Base-by-base conservation (phyloP, 2,888 invertebrate genomes). In the Tipula unca region DNA sequence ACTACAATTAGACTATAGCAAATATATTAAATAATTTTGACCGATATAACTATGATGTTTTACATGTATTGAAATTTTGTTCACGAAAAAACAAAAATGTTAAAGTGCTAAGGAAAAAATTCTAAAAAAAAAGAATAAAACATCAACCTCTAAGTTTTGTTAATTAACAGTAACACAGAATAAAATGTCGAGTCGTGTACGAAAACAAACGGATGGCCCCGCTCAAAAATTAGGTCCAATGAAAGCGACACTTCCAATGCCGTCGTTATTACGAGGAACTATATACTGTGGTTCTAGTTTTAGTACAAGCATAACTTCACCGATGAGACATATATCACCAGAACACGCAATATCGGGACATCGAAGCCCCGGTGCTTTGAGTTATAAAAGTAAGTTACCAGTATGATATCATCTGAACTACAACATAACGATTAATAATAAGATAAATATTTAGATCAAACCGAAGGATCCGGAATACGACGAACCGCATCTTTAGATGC, bases 401-500 rank as follows among this genome's bases (percentile, higher is more conserved):
- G 29, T 32, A n/a, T 25, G 3, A 4, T 36, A 85, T 20, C 3
- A 5, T 10, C 1, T 25, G 6, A 29, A 29, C 13, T 69, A 1
- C 1, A 6, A 69, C 69, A 25, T 25, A 69, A 13, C 69, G n/a
- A 25, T 39, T 42, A 85, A 36, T 84, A 20, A n/a, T 36, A 3
- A 85, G 85, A 29, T 39, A 85, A 54, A 29, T 17, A 14, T 54
- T 54, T 36, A 85, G 54, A 54, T 29, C 42, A 39, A 25, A n/a
- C 85, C n/a, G 85, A 85, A n/a, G 36, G 29, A 14, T 54, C 85
- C 17, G 36, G 25, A 48, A 95, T 95, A 88, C 92, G 95, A 88
- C 93, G 96, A 88, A 96, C 96, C 86, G 95, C 95, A 54, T 96
- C 96, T 4, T 90, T 96, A 88, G 96, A 96, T 89, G 94, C 95